A percentile compares a stretch with the other conserved stretches of the same genome.
Evolutionary conservation across 53 echinoderm and acorn worm genomes (phyloP).

Genomic region (Antedon mediterranea): DNA sequence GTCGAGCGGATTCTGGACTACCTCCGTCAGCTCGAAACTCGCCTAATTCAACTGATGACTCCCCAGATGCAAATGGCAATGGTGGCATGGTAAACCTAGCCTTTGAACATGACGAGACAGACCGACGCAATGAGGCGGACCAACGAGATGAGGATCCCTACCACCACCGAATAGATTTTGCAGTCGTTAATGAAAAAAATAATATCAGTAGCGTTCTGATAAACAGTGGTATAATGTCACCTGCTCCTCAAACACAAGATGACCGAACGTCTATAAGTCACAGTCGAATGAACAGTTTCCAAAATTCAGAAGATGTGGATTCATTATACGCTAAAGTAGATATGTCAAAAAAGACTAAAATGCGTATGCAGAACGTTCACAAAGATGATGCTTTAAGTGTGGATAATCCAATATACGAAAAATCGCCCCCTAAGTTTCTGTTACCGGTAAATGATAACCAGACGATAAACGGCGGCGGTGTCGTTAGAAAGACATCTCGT

Average conservation of each 20-base stretch:
- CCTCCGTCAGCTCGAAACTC: not conserved
- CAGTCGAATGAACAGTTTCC: not conserved
- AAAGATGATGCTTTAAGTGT: not conserved
- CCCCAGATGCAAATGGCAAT: not conserved
- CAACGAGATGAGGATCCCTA: not conserved
- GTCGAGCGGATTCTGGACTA: not conserved
- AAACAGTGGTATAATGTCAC: not conserved
- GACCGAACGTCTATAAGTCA: not conserved
- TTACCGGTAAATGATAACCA: not conserved
- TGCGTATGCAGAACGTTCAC: not conserved
- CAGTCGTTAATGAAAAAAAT: not conserved
- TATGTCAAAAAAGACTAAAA: not conserved
- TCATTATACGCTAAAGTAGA: not conserved
- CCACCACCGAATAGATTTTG: not conserved
- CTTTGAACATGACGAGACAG: not conserved
- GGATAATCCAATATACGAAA: not conserved
- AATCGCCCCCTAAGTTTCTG: not conserved
- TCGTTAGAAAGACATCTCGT: not conserved
- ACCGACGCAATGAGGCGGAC: too few species aligned
- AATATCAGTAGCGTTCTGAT: not conserved
- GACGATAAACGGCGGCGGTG: not conserved
- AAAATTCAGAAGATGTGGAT: not conserved
- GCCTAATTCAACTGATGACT: not conserved
- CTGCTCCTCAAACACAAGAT: not conserved
- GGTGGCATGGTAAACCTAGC: not conserved